phyloP scores from a whole-genome alignment of 1,140 invertebrate genomes.

The Sarcophaga peregrina region DNA sequence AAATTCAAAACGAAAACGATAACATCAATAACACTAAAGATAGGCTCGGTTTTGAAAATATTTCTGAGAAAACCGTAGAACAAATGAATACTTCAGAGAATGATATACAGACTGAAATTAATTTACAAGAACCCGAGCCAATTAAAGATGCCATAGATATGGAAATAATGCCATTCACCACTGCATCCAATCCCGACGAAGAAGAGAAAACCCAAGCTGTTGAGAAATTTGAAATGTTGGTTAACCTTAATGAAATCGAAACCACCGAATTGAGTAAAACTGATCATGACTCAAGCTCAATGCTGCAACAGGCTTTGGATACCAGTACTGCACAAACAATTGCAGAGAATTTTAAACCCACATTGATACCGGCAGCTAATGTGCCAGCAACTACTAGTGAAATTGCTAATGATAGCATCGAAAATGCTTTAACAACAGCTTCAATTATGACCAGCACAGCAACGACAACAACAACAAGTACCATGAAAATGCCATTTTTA shows the following conservation, averaged over 20 bases:
- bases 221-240: background rate
- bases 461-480: background rate
- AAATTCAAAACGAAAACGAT: too few relatives aligned
- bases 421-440: constrained; percentile 10
- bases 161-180: too few relatives aligned
- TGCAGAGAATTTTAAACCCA: too few relatives aligned
- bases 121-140: too few relatives aligned
- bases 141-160: too few relatives aligned
- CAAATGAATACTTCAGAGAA: too few relatives aligned
- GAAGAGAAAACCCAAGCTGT: background rate
- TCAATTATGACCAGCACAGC: constrained; percentile 45
- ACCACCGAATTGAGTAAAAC: background rate
- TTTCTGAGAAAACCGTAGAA: too few relatives aligned
- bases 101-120: too few relatives aligned
- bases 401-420: background rate
- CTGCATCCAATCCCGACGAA: too few relatives aligned
- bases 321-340: background rate
- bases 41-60: too few relatives aligned
- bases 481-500: background rate
- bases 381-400: constrained; percentile 46
- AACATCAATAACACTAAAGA: too few relatives aligned
- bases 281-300: background rate
- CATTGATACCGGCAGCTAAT: background rate
- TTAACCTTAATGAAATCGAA: background rate
- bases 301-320: background rate